Conservation (phyloP, 2,888 invertebrate species). For the Physocephala rufipes region DNA sequence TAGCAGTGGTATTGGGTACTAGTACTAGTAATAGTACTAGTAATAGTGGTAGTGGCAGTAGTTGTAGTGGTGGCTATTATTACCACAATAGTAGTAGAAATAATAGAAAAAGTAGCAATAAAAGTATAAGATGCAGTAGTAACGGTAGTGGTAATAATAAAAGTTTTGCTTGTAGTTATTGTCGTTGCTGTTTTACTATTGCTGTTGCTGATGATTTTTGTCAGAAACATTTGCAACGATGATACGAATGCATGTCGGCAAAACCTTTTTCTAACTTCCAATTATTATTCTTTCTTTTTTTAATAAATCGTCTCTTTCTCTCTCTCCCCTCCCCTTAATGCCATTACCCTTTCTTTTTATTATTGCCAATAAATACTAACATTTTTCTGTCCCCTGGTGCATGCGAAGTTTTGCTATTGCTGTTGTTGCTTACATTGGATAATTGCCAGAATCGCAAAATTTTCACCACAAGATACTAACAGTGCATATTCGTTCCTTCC, state of each 20-base stretch:
- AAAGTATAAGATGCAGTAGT: no score
- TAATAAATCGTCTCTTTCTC: no score
- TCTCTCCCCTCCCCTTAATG: background rate
- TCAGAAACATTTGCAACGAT: background rate
- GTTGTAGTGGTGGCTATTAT: no score
- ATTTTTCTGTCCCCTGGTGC: background rate
- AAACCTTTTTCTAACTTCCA: constrained; percentile 1
- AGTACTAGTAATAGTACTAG: no score
- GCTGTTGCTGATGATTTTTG: background rate
- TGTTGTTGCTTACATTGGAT: background rate
- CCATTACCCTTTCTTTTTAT: background rate
- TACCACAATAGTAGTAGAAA: no score
- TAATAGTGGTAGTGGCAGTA: no score
- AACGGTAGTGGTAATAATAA: background rate
- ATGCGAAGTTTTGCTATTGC: background rate
- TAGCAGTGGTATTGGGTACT: no score
- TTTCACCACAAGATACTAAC: background rate
- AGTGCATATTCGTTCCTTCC: no score
- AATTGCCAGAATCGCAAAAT: background rate
- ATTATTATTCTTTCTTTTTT: constrained; percentile 4
- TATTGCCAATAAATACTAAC: background rate
- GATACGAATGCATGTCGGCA: background rate
- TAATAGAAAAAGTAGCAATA: no score
- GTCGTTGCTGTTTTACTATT: background rate
- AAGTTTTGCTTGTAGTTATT: no score